These are phyloP conservation scores for Dinocampus coccinellae DNA, from an alignment of 2,888 invertebrate genomes.

Conservation along the genomic window DNA sequence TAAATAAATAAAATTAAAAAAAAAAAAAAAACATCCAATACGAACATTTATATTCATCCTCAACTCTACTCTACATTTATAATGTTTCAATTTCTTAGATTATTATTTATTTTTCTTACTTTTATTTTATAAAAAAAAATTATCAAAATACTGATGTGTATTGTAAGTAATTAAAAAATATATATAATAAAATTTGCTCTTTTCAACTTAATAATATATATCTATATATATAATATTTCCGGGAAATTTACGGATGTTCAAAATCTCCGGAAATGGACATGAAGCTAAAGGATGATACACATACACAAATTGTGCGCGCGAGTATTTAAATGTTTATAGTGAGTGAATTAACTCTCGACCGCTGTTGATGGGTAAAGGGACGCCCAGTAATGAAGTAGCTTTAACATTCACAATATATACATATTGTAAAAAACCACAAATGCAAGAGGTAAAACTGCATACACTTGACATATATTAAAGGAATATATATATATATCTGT, in stretches of 20 bases:
- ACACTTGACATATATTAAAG: neutral
- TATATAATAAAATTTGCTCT: neutral
- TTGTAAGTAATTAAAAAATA: neutral
- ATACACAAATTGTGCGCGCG: neutral
- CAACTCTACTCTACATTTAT: too few species aligned
- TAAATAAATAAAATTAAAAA: too few species aligned
- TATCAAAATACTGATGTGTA: too few species aligned
- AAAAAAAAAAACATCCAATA: too few species aligned
- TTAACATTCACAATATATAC: neutral
- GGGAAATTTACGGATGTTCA: slow-evolving; percentile 24
- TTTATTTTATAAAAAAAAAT: too few species aligned
- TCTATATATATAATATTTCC: neutral
- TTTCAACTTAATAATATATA: neutral
- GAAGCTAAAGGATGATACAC: neutral
- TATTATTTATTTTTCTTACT: too few species aligned
- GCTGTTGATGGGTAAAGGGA: neutral
- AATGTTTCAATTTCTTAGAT: too few species aligned
- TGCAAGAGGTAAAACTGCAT: neutral
- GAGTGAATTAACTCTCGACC: neutral
- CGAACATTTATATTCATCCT: too few species aligned
- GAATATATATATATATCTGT: neutral
- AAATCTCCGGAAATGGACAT: slow-evolving; percentile 31
- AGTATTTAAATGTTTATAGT: neutral
- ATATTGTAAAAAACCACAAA: too few species aligned
- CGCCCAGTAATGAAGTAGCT: neutral